These are phyloP conservation scores for Disparrhopalites patrizii DNA, from an alignment of 2,888 invertebrate species.

Conservation along the genomic window DNA sequence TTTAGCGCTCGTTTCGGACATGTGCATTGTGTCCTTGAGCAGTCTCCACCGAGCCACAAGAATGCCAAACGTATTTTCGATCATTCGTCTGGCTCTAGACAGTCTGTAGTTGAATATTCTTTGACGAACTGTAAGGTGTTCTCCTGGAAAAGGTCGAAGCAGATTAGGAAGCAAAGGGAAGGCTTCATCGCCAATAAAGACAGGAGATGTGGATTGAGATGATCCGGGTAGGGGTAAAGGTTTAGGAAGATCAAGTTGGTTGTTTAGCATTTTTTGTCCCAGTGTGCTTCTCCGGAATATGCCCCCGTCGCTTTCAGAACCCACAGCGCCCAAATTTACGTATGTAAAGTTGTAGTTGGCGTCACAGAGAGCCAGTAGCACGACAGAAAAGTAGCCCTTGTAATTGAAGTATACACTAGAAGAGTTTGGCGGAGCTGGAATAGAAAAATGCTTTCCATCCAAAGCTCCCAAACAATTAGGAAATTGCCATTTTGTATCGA, in stretches of 20 bases:
- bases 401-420: neutral
- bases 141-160: neutral
- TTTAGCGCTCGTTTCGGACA: neutral
- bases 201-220: neutral
- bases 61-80: slow-evolving; percentile 26
- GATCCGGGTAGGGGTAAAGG: neutral
- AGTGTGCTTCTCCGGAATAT: neutral
- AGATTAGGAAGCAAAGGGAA: neutral
- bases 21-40: slow-evolving; percentile 23
- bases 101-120: slow-evolving; percentile 17
- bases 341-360: neutral
- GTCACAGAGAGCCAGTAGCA: neutral
- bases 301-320: neutral
- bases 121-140: neutral
- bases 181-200: neutral
- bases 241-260: neutral
- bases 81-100: slow-evolving; percentile 7
- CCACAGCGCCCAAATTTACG: neutral
- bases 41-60: slow-evolving; percentile 29
- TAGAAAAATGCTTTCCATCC: slow-evolving; percentile 2
- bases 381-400: slow-evolving; percentile 2
- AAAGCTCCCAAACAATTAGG: slow-evolving; percentile 3
- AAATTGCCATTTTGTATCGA: neutral
- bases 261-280: slow-evolving; percentile 13
- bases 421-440: neutral